Base-by-base conservation (phyloP, 2,797 vertebrate genomes). In the Lophius americanus region DNA sequence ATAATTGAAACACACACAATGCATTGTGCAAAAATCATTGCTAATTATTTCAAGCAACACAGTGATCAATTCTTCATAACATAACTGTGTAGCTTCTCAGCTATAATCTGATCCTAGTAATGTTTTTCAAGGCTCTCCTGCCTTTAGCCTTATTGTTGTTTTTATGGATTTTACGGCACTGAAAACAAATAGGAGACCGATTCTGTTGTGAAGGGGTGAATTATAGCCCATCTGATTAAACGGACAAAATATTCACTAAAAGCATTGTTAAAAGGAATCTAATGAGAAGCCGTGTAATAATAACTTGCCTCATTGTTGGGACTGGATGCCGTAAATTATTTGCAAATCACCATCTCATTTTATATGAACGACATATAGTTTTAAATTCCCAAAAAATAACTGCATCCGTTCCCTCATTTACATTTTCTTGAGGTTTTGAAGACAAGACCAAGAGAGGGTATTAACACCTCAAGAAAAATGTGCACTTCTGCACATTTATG, bases 1-100 rank as follows among this genome's bases (percentile, higher is more conserved):
- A 78, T 64, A 51, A 69, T 75, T 60, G 42, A 81, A 38, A 62
- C 32, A 63, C 60, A 79, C 58, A 82, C 38, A 66, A 76, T 61
- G 44, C 60, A 75, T 37, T 36, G 36, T 2, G 4, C 51, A 75
- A 91, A 96, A 97, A 96, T 96, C 92, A 92, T 96, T 98, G 93
- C 89, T 96, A 98, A 98, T 97, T 96, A 95, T 95, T 96, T 97
- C 94, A 96, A 93, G 94, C 93, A 91, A 95, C 93, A 94, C 94
- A 90, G 90, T 94, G 94, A 98, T 98, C 96, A 97, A 96, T 98
- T 95, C 91, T 92, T 95, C 93, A 93, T 95, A 97, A 97, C 95
- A 66, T 79, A 94, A 92, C 87, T 89, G 88, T 95, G 93, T 95
- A 95, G 85, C 92, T 93, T 93, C 88, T 86, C 76, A 42, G 77